Conservation (phyloP, 2,113 vertebrate species). For the Mugil cephalus region DNA sequence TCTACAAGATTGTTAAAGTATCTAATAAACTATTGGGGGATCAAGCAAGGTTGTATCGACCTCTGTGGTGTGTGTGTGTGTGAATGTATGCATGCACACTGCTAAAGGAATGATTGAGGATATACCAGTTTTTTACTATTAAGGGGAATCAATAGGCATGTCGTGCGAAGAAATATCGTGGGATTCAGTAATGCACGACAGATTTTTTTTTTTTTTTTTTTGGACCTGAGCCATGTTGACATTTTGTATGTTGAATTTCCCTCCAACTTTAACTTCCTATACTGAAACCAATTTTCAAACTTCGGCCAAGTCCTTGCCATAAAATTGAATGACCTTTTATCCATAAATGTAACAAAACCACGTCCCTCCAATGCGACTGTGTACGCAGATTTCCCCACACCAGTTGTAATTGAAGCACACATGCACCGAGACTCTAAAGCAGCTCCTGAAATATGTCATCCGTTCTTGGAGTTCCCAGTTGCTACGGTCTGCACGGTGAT, state of each 20-base stretch:
- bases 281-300: not conserved
- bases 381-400: not conserved
- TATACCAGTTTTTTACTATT: constrained; percentile 13
- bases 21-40: constrained; percentile 51
- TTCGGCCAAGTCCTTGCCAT: too few species aligned
- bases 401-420: not conserved
- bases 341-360: not conserved
- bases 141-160: constrained; percentile 1
- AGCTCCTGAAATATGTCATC: constrained; percentile 12
- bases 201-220: too few species aligned
- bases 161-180: not conserved
- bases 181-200: not conserved
- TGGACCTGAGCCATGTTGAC: not conserved
- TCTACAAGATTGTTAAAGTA: constrained; percentile 41
- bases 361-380: not conserved
- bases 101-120: constrained; percentile 3
- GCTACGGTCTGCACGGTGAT: constrained; percentile 22
- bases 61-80: constrained; percentile 21
- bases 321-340: not conserved
- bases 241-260: not conserved
- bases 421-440: not conserved
- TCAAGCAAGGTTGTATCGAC: constrained; percentile 34
- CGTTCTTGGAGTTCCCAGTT: constrained; percentile 25
- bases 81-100: constrained; percentile 1
- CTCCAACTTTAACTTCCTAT: too few species aligned